Evolutionary conservation across 2,113 vertebrate species (phyloP).

Genomic region (Motacilla alba): DNA sequence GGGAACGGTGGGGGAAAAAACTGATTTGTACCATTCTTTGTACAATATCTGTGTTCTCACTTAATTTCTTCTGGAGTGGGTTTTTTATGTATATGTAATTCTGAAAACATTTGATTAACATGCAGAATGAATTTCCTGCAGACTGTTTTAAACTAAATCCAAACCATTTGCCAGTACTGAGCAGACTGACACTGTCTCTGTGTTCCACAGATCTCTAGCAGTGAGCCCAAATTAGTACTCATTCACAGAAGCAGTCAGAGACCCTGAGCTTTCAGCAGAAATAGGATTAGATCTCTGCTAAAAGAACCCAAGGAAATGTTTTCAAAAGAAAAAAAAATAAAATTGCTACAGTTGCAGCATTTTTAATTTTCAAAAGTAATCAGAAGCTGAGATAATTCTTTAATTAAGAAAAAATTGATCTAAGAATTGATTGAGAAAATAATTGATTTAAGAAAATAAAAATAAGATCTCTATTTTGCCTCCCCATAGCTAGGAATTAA

Average conservation of each 20-base stretch:
- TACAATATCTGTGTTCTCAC: not conserved
- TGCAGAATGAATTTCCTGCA: not conserved
- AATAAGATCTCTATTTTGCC: not conserved
- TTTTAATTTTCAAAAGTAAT: not conserved
- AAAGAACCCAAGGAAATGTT: not conserved
- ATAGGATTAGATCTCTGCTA: not conserved
- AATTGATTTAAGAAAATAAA: too few species aligned
- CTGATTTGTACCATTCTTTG: not conserved
- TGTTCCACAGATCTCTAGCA: not conserved
- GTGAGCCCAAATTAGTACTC: not conserved
- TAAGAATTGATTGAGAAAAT: too few species aligned
- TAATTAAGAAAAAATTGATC: not conserved
- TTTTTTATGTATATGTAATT: not conserved
- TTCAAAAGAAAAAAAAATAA: not conserved
- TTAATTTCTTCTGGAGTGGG: not conserved
- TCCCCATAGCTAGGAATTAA: not conserved
- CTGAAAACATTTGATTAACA: not conserved
- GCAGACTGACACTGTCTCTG: not conserved
- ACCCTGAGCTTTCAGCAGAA: not conserved
- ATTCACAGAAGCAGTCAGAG: not conserved
- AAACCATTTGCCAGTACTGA: not conserved
- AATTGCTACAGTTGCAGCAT: fast-evolving
- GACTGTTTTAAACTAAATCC: not conserved
- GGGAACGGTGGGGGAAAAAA: not conserved
- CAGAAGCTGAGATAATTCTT: not conserved